Evolutionary conservation across 2,888 invertebrate species (phyloP), one percentile per base, ranked within the genome.

Genomic region (Perizoma affinitatum): DNA sequence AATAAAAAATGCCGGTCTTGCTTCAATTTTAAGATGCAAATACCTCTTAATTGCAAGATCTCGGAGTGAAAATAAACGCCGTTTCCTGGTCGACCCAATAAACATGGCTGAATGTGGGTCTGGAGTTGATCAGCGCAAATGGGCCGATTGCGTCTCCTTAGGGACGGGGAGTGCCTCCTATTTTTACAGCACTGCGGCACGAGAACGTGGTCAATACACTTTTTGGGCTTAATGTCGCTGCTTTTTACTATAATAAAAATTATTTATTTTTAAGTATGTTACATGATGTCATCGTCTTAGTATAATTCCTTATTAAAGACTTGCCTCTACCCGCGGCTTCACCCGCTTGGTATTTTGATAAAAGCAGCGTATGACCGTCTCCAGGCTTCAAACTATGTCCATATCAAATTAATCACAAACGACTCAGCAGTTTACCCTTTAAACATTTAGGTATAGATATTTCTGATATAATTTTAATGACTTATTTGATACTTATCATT

Each of bases 21-120:
- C n/a, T 42, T 36, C 46, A 42, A 22, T 52, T 58, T 45, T 10
- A 34, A 45, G 42, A 49, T 41, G 10, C 9, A 45, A 51, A 46
- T 41, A n/a, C 5, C 9, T 43, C 22, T 40, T n/a, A 43, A 36
- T 54, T 45, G 42, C 69, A 70, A 71, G 58, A 69, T 69, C 66
- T 66, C 63, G 58, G 63, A 71, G 82, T 82, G 69, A 83, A 86
- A 88, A 88, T 87, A 87, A 86, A 83, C 84, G 60, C 70, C 70
- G 83, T 82, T 74, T 88, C 85, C 86, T 85, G 83, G 84, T 86
- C 76, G 86, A 83, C 82, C 84, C 76, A 83, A 86, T 88, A 88
- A 86, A 86, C 78, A 78, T 74, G 72, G 71, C 70, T 76, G 78
- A 82, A 82, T 79, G 82, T 75, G 74, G 80, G 78, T 80, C 88